Conservation (phyloP, 2,797 vertebrate genomes). For the Pseudochromis fuscus region DNA sequence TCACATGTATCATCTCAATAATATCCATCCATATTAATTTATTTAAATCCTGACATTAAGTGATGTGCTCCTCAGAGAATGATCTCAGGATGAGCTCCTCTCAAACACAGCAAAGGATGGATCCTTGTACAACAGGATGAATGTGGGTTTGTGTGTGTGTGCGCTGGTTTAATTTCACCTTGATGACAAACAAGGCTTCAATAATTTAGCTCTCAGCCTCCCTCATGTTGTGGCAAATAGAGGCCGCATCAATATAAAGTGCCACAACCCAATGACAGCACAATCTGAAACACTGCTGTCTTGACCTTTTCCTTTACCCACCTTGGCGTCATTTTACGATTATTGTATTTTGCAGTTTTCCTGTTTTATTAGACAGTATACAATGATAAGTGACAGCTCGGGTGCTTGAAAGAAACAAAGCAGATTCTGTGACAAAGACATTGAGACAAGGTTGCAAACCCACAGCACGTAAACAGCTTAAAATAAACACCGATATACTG, state of each 20-base stretch:
- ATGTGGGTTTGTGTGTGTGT: background rate
- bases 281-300: constrained; percentile 26
- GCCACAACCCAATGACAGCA: constrained; percentile 37
- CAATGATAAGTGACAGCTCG: constrained; percentile 31
- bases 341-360: constrained; percentile 25
- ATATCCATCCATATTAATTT: background rate
- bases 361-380: constrained; percentile 47
- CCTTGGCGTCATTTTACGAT: constrained; percentile 26
- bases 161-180: constrained; percentile 57
- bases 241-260: constrained; percentile 44
- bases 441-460: background rate
- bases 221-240: constrained; percentile 42
- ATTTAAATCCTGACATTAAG: background rate
- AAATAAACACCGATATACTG: constrained; percentile 17
- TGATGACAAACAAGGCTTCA: constrained; percentile 65
- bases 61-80: background rate
- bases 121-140: background rate
- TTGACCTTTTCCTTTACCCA: constrained; percentile 41
- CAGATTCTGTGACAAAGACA: background rate
- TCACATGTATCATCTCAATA: no score
- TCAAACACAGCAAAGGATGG: constrained; percentile 19
- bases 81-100: constrained; percentile 8
- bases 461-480: constrained; percentile 3
- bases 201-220: constrained; percentile 49
- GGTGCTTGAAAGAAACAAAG: constrained; percentile 2